phyloP scores from a whole-genome alignment of 1,140 invertebrate genomes.

The Coptotermes formosanus region DNA sequence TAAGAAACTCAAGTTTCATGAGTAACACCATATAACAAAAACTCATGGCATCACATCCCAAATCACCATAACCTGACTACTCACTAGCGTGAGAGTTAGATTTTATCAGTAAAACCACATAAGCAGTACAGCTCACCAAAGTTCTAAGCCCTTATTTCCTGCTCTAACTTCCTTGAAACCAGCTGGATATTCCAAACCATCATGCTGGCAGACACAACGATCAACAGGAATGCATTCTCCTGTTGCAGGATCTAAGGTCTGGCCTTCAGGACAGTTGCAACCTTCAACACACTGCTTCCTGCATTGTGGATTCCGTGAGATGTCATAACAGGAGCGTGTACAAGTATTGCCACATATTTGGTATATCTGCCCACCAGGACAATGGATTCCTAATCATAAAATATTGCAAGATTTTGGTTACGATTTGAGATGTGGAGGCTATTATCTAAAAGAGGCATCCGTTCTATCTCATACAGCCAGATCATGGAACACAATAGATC shows the following conservation, averaged over 20 bases:
- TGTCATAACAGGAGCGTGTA: slow-evolving; percentile 65
- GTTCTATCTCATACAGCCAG: no score
- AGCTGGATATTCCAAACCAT: slow-evolving; percentile 68
- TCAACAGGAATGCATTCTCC: slow-evolving; percentile 74
- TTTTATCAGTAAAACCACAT: neutral
- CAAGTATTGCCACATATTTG: slow-evolving; percentile 77
- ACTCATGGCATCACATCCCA: no score
- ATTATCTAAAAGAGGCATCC: no score
- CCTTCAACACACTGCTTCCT: slow-evolving; percentile 76
- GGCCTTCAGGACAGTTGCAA: slow-evolving; percentile 78
- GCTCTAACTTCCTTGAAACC: slow-evolving; percentile 72
- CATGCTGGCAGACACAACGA: slow-evolving; percentile 73
- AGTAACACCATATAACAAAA: no score
- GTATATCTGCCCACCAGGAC: slow-evolving; percentile 74
- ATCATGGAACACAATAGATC: no score
- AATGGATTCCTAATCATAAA: slow-evolving; percentile 59
- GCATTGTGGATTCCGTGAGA: slow-evolving; percentile 55
- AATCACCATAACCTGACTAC: no score
- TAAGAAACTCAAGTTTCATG: no score
- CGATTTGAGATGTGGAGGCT: no score
- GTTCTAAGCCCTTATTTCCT: slow-evolving; percentile 60
- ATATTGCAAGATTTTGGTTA: no score
- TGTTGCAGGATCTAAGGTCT: slow-evolving; percentile 63
- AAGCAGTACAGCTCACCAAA: slow-evolving; percentile 60
- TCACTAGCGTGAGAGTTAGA: no score